phyloP scores from a whole-genome alignment of 2,113 vertebrate genomes.

The Cololabis saira region DNA sequence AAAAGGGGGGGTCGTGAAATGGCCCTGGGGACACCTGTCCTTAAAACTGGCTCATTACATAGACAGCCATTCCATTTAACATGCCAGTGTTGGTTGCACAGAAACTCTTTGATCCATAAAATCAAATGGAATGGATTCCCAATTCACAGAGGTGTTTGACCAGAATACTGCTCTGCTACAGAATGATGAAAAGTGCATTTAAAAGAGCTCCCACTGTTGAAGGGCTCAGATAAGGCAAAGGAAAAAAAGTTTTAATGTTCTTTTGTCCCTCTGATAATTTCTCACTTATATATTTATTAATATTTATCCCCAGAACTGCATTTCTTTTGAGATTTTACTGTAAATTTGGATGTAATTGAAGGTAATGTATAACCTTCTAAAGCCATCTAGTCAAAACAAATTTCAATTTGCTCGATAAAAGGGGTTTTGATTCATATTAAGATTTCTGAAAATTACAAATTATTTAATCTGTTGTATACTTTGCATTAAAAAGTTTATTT shows the following conservation, averaged over 20 bases:
- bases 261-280: conserved; percentile 35
- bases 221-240: conserved; percentile 34
- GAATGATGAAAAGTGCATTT: conserved; percentile 55
- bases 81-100: conserved; percentile 59
- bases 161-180: conserved; percentile 48
- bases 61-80: conserved; percentile 74
- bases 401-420: conserved; percentile 12
- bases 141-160: conserved; percentile 70
- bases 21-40: conserved; percentile 71
- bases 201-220: conserved; percentile 19
- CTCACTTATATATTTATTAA: not conserved
- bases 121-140: conserved; percentile 73
- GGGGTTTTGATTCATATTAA: not conserved
- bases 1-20: conserved; percentile 67
- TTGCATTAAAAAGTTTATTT: not conserved
- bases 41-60: conserved; percentile 74
- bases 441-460: not conserved
- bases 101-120: conserved; percentile 76
- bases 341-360: not conserved
- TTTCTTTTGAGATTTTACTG: too few relatives aligned
- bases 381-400: conserved; percentile 37
- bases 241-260: conserved; percentile 16
- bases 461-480: too few relatives aligned
- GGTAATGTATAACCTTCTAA: conserved; percentile 30
- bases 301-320: too few relatives aligned